A percentile compares a stretch with the other conserved stretches of the same genome.
Conservation (phyloP, 2,888 invertebrate species). For the Beris chalybata region DNA sequence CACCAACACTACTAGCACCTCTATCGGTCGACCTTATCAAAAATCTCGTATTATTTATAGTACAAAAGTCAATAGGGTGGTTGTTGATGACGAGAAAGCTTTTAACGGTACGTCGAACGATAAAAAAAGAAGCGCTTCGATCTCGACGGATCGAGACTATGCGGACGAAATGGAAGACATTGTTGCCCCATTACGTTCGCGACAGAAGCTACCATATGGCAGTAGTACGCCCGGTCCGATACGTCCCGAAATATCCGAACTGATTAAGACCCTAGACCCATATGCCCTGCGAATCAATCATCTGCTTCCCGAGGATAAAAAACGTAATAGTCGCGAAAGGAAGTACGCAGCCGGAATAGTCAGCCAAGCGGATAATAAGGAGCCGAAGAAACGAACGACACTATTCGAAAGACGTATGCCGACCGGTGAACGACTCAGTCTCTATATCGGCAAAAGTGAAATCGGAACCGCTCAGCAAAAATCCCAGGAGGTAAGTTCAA, state of each 20-base stretch:
- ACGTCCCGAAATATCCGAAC: constrained; percentile 51
- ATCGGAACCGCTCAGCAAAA: not conserved
- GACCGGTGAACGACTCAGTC: constrained; percentile 30
- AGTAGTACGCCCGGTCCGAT: constrained; percentile 32
- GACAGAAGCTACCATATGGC: constrained; percentile 41
- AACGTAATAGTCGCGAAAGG: constrained; percentile 40
- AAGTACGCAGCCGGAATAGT: constrained; percentile 25
- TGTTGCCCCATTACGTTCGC: constrained; percentile 50
- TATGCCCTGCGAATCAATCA: constrained; percentile 49
- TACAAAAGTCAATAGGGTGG: constrained; percentile 37
- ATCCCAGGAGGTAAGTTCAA: constrained; percentile 11
- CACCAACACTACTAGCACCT: not conserved
- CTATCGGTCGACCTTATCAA: constrained; percentile 7
- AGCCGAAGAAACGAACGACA: constrained; percentile 6
- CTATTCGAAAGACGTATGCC: constrained; percentile 36
- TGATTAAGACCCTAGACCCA: constrained; percentile 49
- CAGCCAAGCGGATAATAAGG: not conserved
- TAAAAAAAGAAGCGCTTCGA: constrained; percentile 26
- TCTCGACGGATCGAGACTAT: constrained; percentile 56
- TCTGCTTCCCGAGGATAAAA: constrained; percentile 45
- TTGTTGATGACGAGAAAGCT: constrained; percentile 31
- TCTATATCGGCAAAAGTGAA: constrained; percentile 24
- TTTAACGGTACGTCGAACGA: too few relatives aligned
- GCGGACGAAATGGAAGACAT: constrained; percentile 59
- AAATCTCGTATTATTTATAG: constrained; percentile 35